Conservation (phyloP, 2,888 invertebrate genomes). For the Cephus rjabovi region DNA sequence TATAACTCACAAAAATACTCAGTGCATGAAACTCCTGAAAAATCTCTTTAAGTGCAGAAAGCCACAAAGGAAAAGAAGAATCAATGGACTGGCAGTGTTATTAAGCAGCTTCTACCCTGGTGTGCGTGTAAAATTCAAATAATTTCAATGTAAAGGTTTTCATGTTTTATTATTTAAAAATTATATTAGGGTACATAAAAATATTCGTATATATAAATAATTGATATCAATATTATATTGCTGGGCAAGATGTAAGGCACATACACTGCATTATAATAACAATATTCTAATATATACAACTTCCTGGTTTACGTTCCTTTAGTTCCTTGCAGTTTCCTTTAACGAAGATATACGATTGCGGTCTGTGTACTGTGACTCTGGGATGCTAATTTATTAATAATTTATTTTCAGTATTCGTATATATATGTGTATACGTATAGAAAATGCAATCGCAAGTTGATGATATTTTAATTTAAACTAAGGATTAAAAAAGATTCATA, state of each 20-base stretch:
- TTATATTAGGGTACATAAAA: constrained; percentile 41
- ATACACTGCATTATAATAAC: constrained; percentile 40
- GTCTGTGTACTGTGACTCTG: neutral
- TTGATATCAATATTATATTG: constrained; percentile 47
- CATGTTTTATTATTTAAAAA: constrained; percentile 15
- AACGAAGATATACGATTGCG: neutral
- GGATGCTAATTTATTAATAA: constrained; percentile 8
- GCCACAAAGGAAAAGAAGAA: too few species aligned
- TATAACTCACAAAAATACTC: too few species aligned
- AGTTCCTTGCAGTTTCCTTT: constrained; percentile 3
- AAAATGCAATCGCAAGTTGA: neutral
- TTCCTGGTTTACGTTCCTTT: constrained; percentile 26
- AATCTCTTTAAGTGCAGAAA: too few species aligned
- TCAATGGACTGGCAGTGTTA: too few species aligned
- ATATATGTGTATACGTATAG: constrained; percentile 11
- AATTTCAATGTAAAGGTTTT: neutral
- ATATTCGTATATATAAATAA: constrained; percentile 52
- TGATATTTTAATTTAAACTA: neutral
- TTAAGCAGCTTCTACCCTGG: too few species aligned
- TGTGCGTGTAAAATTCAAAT: neutral
- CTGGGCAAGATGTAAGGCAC: constrained; percentile 63
- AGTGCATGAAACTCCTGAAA: too few species aligned
- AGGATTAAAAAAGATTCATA: neutral
- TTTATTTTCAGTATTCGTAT: constrained; percentile 11
- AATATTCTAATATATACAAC: constrained; percentile 57